These are phyloP conservation scores for Phrixothrix hirtus DNA, from an alignment of 2,888 invertebrate genomes.

Conservation along the genomic window DNA sequence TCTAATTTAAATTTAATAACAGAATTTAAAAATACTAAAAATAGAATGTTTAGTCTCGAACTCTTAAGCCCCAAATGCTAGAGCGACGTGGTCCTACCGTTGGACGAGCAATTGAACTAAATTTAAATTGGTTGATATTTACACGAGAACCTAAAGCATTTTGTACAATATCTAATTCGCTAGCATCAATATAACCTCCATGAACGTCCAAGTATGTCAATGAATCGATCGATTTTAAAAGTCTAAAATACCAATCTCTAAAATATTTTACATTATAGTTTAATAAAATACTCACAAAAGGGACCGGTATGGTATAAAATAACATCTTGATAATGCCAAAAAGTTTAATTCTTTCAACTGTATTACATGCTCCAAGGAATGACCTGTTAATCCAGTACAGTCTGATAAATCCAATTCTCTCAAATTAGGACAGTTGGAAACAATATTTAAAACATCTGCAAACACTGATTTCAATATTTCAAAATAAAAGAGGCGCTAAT, in stretches of 20 bases:
- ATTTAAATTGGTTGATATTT: conserved; percentile 73
- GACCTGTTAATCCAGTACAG: conserved; percentile 71
- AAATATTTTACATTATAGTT: too few species aligned
- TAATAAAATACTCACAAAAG: conserved; percentile 64
- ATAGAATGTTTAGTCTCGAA: conserved; percentile 66
- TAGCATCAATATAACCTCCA: conserved; percentile 73
- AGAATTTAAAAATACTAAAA: background rate
- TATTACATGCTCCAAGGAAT: conserved; percentile 63
- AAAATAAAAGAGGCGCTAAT: too few species aligned
- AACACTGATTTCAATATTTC: conserved; percentile 36
- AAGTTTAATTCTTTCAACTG: conserved; percentile 70
- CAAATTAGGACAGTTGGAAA: conserved; percentile 69
- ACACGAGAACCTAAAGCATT: conserved; percentile 62
- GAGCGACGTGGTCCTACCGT: conserved; percentile 86
- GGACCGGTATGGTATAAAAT: conserved; percentile 71
- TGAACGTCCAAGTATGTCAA: conserved; percentile 80
- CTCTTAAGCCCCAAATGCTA: conserved; percentile 87
- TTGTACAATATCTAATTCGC: conserved; percentile 60
- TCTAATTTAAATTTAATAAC: too few species aligned
- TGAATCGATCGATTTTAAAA: conserved; percentile 64
- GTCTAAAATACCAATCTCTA: conserved; percentile 17
- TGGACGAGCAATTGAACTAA: conserved; percentile 86
- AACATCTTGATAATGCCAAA: conserved; percentile 80
- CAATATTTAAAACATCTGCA: conserved; percentile 71
- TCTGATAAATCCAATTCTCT: conserved; percentile 89